These are phyloP conservation scores for Drosophila ironensis DNA, from an alignment of 1,140 invertebrate genomes.

Conservation along the genomic window DNA sequence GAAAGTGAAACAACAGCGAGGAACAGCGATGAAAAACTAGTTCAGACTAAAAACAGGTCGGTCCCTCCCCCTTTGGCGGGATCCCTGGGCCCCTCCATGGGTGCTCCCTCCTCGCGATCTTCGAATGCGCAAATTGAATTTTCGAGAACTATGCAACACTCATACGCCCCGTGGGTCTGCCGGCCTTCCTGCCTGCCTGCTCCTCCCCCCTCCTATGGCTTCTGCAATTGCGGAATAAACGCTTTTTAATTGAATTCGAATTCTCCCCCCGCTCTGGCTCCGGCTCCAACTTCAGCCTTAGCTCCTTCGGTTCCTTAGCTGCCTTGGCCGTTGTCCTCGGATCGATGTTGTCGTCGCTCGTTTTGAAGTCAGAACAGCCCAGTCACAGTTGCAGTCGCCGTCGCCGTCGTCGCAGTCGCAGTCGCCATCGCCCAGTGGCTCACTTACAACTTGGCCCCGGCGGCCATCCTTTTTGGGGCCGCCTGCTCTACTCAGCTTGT, in stretches of 20 bases:
- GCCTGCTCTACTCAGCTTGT: slow-evolving; percentile 28
- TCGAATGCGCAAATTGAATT: slow-evolving; percentile 69
- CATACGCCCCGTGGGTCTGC: slow-evolving; percentile 73
- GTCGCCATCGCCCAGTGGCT: slow-evolving; percentile 66
- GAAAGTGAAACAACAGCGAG: slow-evolving; percentile 7
- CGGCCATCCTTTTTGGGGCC: slow-evolving; percentile 67
- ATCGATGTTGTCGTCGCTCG: slow-evolving; percentile 66
- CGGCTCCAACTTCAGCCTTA: no score
- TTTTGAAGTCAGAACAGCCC: slow-evolving; percentile 34
- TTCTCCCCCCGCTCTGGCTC: no score
- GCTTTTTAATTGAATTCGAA: slow-evolving; percentile 80
- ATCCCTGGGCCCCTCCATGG: not conserved
- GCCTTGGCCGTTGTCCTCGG: slow-evolving; percentile 59
- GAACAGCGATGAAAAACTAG: slow-evolving; percentile 55
- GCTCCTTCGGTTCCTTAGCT: no score
- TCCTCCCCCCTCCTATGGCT: not conserved
- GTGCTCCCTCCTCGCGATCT: no score
- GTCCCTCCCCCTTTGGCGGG: slow-evolving; percentile 5
- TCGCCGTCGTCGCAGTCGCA: slow-evolving; percentile 23
- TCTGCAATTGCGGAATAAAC: slow-evolving; percentile 74
- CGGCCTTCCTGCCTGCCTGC: not conserved
- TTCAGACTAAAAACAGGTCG: slow-evolving; percentile 49
- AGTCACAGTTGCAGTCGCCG: slow-evolving; percentile 19
- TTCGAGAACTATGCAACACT: slow-evolving; percentile 77
- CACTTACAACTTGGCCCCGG: slow-evolving; percentile 65